phyloP scores from a whole-genome alignment of 2,113 vertebrate species.

The Grus americana region DNA sequence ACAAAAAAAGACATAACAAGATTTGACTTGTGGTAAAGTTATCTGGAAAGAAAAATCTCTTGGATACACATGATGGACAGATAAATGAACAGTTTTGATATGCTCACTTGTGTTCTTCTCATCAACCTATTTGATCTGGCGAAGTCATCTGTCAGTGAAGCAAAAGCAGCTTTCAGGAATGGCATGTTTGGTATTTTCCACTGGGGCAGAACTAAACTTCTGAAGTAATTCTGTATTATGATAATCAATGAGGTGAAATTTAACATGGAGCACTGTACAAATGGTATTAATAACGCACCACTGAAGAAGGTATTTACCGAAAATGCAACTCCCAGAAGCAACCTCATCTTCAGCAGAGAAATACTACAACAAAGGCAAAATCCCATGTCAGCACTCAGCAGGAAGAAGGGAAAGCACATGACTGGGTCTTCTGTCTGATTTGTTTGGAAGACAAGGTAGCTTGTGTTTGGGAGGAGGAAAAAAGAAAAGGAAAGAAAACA shows the following conservation, averaged over 20 bases:
- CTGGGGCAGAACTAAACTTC: neutral
- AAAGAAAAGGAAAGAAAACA: neutral
- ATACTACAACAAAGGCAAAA: neutral
- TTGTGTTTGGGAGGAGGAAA: neutral
- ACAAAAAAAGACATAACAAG: conserved; percentile 12
- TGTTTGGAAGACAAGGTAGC: neutral
- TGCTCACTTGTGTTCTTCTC: conserved; percentile 15
- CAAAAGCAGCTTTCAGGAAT: conserved; percentile 40
- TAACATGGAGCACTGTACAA: neutral
- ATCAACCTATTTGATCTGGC: conserved; percentile 7
- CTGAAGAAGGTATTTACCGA: neutral
- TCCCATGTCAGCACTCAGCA: neutral
- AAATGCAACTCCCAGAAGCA: neutral
- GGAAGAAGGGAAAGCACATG: neutral
- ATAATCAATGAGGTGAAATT: conserved; percentile 45
- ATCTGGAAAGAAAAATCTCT: conserved; percentile 19
- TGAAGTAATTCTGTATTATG: conserved; percentile 13
- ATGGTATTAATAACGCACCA: neutral
- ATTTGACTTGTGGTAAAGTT: conserved; percentile 29
- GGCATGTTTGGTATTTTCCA: conserved; percentile 62
- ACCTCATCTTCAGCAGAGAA: neutral
- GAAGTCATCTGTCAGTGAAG: conserved; percentile 34
- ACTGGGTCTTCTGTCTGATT: neutral
- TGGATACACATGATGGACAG: conserved; percentile 15
- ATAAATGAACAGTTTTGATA: conserved; percentile 43